Percentiles rank a stretch among this genome's conserved stretches.
phyloP scores from a whole-genome alignment of 2,888 invertebrate species.

The Drosophila pegasa region DNA sequence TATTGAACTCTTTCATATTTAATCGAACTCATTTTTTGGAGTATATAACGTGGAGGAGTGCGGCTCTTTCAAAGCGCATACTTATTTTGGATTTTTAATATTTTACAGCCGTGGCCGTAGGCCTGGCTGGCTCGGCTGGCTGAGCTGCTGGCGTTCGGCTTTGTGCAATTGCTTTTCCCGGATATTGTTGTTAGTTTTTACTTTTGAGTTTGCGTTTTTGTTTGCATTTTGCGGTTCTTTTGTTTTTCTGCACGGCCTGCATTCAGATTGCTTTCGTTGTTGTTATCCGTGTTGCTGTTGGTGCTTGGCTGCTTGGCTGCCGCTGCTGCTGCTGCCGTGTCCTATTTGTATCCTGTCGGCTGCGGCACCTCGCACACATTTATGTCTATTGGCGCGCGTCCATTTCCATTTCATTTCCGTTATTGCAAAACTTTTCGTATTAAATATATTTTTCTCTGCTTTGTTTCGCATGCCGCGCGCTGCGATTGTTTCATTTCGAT shows the following conservation, averaged over 20 bases:
- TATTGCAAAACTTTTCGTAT: constrained; percentile 80
- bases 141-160: constrained; percentile 63
- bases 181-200: constrained; percentile 78
- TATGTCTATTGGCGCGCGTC: constrained; percentile 80
- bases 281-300: constrained; percentile 35
- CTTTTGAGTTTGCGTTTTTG: constrained; percentile 70
- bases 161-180: constrained; percentile 78
- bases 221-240: constrained; percentile 66
- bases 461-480: constrained; percentile 38
- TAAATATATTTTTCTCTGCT: constrained; percentile 75
- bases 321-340: constrained; percentile 64
- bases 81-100: constrained; percentile 52
- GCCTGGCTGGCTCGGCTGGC: constrained; percentile 21
- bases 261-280: constrained; percentile 60
- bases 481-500: constrained; percentile 73
- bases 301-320: constrained; percentile 34
- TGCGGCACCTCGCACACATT: constrained; percentile 66
- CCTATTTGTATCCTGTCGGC: constrained; percentile 75
- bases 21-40: not conserved
- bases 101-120: constrained; percentile 45
- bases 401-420: constrained; percentile 81
- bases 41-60: not conserved
- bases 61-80: constrained; percentile 12
- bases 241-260: constrained; percentile 73
- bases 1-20: not conserved